Conservation (phyloP, 1,140 invertebrate species). For the Drosophila takahashii region DNA sequence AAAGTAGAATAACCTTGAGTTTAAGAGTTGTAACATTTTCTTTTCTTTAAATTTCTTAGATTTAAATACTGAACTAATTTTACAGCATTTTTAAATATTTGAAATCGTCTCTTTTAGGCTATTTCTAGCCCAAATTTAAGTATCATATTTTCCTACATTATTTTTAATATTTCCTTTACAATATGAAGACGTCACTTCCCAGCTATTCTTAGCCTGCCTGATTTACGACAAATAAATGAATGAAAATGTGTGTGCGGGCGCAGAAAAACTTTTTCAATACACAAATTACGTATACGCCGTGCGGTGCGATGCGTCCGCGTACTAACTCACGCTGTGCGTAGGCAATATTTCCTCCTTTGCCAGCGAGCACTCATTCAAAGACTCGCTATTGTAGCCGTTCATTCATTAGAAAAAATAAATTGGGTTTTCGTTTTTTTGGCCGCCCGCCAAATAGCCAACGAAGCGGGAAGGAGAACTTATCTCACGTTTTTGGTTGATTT, state of each 20-base stretch:
- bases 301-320: conserved; percentile 49
- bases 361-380: conserved; percentile 52
- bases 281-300: conserved; percentile 68
- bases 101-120: no score
- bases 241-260: conserved; percentile 34
- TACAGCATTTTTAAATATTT: neutral
- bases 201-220: conserved; percentile 26
- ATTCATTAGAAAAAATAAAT: conserved; percentile 80
- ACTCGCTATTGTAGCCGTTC: conserved; percentile 30
- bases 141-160: neutral
- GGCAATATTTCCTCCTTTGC: conserved; percentile 41
- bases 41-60: neutral
- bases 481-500: conserved; percentile 55
- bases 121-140: no score
- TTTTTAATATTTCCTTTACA: neutral
- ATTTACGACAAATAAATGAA: conserved; percentile 55
- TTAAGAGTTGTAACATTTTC: neutral
- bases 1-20: neutral
- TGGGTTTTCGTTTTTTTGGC: conserved; percentile 57
- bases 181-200: conserved; percentile 21
- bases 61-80: neutral
- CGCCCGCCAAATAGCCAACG: conserved; percentile 50
- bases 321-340: conserved; percentile 66
- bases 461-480: conserved; percentile 33
- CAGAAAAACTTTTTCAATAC: conserved; percentile 48